Evolutionary conservation across 2,113 vertebrate genomes (phyloP).

Genomic region (Manacus vitellinus): DNA sequence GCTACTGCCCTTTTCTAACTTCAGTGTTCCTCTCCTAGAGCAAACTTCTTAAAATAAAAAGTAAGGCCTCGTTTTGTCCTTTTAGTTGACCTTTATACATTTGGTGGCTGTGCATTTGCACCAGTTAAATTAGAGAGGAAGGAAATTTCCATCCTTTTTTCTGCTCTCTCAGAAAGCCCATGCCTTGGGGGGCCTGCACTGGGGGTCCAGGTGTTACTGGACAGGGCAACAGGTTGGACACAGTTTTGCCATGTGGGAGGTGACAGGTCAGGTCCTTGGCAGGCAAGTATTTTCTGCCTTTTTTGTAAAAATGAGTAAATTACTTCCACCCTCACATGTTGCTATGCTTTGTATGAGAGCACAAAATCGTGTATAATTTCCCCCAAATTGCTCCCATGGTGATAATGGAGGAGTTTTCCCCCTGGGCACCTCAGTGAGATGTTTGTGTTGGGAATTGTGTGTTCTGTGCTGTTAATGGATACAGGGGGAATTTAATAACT

Average conservation of each 20-base stretch:
- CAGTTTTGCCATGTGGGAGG: not conserved
- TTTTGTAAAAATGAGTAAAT: not conserved
- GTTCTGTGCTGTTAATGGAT: not conserved
- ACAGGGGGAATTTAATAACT: conserved; percentile 7
- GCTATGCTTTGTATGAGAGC: not conserved
- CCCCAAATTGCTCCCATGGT: conserved; percentile 52
- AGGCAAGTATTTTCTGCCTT: not conserved
- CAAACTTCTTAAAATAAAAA: conserved; percentile 21
- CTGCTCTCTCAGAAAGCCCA: not conserved
- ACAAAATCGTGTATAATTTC: not conserved
- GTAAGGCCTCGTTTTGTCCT: not conserved
- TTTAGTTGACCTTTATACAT: not conserved
- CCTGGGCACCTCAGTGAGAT: not conserved
- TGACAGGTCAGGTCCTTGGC: not conserved
- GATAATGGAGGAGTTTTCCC: conserved; percentile 38
- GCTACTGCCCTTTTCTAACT: conserved; percentile 19
- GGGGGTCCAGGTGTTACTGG: accelerated
- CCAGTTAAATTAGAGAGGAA: not conserved
- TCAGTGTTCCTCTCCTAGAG: not conserved
- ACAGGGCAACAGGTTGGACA: accelerated
- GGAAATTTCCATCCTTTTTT: not conserved
- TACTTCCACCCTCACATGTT: not conserved
- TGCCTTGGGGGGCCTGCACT: accelerated
- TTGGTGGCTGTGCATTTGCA: not conserved
- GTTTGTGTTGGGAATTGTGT: conserved; percentile 35